A percentile compares a stretch with the other conserved stretches of the same genome.
Conservation (phyloP, 2,113 vertebrate species). For the Odocoileus virginianus region DNA sequence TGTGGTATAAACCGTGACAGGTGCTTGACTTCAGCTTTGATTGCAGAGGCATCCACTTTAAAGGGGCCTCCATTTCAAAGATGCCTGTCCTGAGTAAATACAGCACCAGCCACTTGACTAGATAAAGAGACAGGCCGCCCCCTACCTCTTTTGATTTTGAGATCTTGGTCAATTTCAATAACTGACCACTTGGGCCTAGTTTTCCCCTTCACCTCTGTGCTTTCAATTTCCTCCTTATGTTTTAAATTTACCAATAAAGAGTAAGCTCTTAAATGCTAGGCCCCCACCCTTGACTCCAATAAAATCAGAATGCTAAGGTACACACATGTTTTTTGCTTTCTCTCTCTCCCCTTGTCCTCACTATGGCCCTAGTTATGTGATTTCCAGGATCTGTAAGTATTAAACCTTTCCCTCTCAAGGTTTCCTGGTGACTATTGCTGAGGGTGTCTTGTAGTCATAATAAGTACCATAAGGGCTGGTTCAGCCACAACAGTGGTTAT, state of each 20-base stretch:
- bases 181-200: background rate
- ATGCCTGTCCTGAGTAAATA: background rate
- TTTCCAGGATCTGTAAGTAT: background rate
- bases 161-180: background rate
- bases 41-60: background rate
- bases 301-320: background rate
- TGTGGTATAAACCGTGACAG: background rate
- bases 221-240: background rate
- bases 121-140: background rate
- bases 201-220: background rate
- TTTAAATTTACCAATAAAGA: background rate
- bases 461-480: background rate
- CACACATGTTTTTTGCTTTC: background rate
- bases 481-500: background rate
- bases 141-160: background rate
- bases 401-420: background rate
- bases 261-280: background rate
- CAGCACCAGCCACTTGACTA: background rate
- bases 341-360: no score
- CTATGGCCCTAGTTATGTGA: background rate
- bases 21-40: background rate
- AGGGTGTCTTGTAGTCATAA: background rate
- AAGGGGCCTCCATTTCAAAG: background rate
- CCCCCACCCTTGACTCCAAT: background rate
- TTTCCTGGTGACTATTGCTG: background rate